A percentile compares a stretch with the other conserved stretches of the same genome.
Conservation (phyloP, 2,888 invertebrate genomes). For the Noctuana brunneofusca region DNA sequence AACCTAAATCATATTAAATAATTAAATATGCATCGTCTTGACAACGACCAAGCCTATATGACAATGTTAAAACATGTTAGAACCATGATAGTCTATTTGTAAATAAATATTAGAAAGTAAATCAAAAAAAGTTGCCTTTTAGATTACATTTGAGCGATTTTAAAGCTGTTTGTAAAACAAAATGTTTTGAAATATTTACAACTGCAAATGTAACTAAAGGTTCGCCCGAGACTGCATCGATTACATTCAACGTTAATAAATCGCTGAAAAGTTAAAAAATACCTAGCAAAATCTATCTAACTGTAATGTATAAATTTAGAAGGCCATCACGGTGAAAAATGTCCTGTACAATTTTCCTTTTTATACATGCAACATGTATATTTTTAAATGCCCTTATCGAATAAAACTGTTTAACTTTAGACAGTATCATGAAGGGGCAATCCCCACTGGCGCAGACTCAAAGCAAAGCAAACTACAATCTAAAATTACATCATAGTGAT, state of each 20-base stretch:
- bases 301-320: constrained; percentile 48
- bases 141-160: constrained; percentile 64
- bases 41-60: constrained; percentile 56
- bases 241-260: constrained; percentile 20
- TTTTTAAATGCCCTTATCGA: constrained; percentile 36
- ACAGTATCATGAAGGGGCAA: constrained; percentile 20
- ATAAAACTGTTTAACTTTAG: constrained; percentile 10
- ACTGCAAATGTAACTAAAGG: constrained; percentile 37
- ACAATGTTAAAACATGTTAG: constrained; percentile 57
- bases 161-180: constrained; percentile 58
- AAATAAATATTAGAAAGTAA: constrained; percentile 65
- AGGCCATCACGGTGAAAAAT: constrained; percentile 62
- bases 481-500: not conserved
- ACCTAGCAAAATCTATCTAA: constrained; percentile 53
- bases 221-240: constrained; percentile 14
- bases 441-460: not conserved
- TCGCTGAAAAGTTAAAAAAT: constrained; percentile 26
- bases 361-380: not conserved
- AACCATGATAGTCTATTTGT: constrained; percentile 45
- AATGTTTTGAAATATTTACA: constrained; percentile 40
- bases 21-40: constrained; percentile 67
- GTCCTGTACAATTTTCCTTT: constrained; percentile 21
- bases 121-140: constrained; percentile 51
- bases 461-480: not conserved
- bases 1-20: constrained; percentile 69